Evolutionary conservation across 1,140 invertebrate genomes (phyloP), one percentile per base, ranked within the genome.

Genomic region (Cheumatopsyche charites): DNA sequence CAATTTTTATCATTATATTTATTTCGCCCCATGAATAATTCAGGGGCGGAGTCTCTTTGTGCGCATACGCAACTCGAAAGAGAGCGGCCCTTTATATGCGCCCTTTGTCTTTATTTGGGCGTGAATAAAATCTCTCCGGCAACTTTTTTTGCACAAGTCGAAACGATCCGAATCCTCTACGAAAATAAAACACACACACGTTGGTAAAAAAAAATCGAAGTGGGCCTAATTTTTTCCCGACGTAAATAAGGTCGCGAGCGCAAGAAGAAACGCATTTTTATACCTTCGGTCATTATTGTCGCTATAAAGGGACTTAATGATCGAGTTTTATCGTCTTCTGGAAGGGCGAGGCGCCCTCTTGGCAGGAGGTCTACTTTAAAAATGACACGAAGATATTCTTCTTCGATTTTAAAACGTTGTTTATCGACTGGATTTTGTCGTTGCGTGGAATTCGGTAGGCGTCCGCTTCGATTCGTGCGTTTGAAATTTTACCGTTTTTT

Each of bases 71-170:
- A 26, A 41, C 63, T 21, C 63, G 29, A 36, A 36, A 36, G 29
- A 36, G 29, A 63, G 36, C 19, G 15, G 11, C 11, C 41, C 49
- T 70, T 43, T 42, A n/a, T 49, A 66, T 47, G 45, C 63, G 49
- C 29, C 52, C 66, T 72, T 72, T 72, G 71, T 72, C 71, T 72
- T 61, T 72, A 72, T 72, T 72, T 72, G 71, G 66, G 71, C 63
- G 63, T 61, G 63, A 67, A 72, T 68, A 72, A 67, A 62, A 72
- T 72, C 36, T 67, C 29, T 23, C 29, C 55, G 23, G 55, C 63
- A 36, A 36, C 29, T 36, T 36, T 72, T 68, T 72, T 72, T 72
- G 41, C 61, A 29, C 52, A 42, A 58, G 13, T 15, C 19, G 23
- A 12, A 36, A 11, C 43, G 49, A 17, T 41, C 29, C 29, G 29